phyloP scores from a whole-genome alignment of 2,888 invertebrate species.

The Lochmaea capreae region DNA sequence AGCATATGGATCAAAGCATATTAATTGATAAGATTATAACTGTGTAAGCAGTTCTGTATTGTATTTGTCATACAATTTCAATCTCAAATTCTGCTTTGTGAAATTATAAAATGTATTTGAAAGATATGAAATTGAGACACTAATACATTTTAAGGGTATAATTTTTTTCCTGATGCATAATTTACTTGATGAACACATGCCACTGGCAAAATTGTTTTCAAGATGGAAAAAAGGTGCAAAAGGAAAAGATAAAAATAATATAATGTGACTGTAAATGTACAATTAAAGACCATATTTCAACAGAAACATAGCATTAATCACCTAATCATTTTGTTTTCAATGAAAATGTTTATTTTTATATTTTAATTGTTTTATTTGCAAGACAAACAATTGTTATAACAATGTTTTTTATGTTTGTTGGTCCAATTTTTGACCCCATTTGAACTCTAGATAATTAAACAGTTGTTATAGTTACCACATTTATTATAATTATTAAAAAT shows the following conservation, averaged over 20 bases:
- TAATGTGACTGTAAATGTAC: neutral
- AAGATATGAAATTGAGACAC: neutral
- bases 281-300: no score
- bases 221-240: no score
- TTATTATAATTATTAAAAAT: conserved; percentile 8
- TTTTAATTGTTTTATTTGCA: neutral
- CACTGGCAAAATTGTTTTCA: no score
- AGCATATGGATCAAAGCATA: conserved; percentile 26
- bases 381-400: conserved; percentile 14
- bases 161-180: no score
- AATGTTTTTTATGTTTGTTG: conserved; percentile 19
- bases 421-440: neutral
- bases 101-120: no score
- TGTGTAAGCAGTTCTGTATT: no score
- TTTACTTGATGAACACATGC: no score
- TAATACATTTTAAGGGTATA: no score
- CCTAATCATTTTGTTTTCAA: neutral
- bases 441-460: neutral
- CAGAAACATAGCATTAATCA: neutral
- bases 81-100: no score
- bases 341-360: neutral
- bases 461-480: no score
- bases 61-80: no score
- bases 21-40: no score
- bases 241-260: neutral